Evolutionary conservation across 2,888 invertebrate species (phyloP).

Genomic region (Ophraella communa): DNA sequence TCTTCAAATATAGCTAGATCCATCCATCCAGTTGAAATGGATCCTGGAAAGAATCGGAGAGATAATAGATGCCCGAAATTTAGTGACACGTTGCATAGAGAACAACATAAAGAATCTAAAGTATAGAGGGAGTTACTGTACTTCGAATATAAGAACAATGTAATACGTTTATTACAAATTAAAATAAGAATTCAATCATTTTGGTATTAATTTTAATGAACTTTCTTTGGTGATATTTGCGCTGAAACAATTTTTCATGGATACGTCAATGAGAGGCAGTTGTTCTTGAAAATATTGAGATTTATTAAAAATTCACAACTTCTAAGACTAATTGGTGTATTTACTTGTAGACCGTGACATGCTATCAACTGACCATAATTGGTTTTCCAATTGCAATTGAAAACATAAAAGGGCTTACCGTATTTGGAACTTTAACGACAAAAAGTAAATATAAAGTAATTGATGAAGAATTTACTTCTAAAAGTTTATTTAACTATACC

Average conservation of each 20-base stretch:
- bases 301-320: slow-evolving; percentile 44
- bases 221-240: not conserved
- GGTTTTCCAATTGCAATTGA: slow-evolving; percentile 27
- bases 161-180: too few species aligned
- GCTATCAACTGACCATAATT: slow-evolving; percentile 37
- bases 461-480: not conserved
- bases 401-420: slow-evolving; percentile 23
- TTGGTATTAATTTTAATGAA: not conserved
- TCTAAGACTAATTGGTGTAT: slow-evolving; percentile 45
- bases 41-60: too few species aligned
- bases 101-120: too few species aligned
- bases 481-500: too few species aligned
- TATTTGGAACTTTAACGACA: not conserved
- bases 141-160: too few species aligned
- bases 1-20: too few species aligned
- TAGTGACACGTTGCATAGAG: too few species aligned
- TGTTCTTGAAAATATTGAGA: slow-evolving; percentile 44
- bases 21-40: too few species aligned
- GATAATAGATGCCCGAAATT: too few species aligned
- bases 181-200: too few species aligned
- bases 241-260: not conserved
- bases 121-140: too few species aligned
- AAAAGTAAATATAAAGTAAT: not conserved
- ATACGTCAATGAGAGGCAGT: not conserved
- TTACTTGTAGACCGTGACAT: slow-evolving; percentile 41